Conservation (phyloP, 1,140 invertebrate species). For the Zaprionus gabonicus region DNA sequence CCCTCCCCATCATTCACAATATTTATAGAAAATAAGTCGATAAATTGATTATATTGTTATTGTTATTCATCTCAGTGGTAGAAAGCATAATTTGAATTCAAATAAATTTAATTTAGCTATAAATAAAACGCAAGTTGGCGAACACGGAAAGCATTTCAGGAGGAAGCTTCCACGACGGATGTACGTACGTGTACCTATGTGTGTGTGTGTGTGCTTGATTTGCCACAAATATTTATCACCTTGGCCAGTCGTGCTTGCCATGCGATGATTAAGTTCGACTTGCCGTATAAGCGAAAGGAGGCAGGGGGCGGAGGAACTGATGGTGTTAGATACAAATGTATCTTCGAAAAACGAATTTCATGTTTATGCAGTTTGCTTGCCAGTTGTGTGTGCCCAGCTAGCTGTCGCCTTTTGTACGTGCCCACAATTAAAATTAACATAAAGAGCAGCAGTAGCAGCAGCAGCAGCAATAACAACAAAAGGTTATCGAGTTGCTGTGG, state of each 20-base stretch:
- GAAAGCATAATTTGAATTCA: conserved; percentile 14
- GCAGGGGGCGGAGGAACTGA: not conserved
- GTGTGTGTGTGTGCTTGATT: conserved; percentile 25
- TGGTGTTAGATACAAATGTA: conserved; percentile 45
- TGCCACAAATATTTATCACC: conserved; percentile 31
- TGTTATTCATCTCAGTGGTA: conserved; percentile 5
- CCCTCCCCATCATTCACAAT: not conserved
- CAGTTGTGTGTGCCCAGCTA: conserved; percentile 29
- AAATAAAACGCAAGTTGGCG: conserved; percentile 9
- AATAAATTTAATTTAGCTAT: conserved; percentile 10
- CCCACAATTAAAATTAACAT: conserved; percentile 75
- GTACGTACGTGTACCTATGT: not conserved
- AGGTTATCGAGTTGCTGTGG: conserved; percentile 35
- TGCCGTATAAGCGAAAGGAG: too few species aligned
- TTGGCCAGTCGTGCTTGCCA: conserved; percentile 22
- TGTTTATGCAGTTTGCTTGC: conserved; percentile 74
- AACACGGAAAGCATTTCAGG: conserved; percentile 4
- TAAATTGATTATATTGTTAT: conserved; percentile 6
- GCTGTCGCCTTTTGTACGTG: conserved; percentile 62
- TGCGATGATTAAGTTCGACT: conserved; percentile 25
- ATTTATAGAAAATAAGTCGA: conserved; percentile 9
- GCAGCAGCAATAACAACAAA: conserved; percentile 12
- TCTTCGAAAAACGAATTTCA: conserved; percentile 46
- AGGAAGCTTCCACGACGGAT: conserved; percentile 7
- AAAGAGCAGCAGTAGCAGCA: conserved; percentile 41